These are phyloP conservation scores for Sinocyclocheilus anshuiensis DNA, from an alignment of 2,113 vertebrate genomes.

Conservation along the genomic window DNA sequence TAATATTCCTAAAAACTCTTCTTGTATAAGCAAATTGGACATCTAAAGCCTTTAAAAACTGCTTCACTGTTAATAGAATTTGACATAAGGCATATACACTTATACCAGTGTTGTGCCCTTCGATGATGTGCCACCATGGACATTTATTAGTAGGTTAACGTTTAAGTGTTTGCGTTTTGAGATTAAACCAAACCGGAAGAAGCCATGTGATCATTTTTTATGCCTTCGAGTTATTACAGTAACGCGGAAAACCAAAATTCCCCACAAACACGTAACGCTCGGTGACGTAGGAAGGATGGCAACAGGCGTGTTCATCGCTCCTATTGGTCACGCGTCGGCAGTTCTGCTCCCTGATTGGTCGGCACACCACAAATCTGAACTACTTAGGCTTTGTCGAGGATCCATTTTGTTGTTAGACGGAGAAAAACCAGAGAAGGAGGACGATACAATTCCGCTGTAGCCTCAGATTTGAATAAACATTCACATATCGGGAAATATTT, in stretches of 20 bases:
- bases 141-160: not conserved
- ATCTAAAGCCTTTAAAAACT: no score
- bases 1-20: no score
- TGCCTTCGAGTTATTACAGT: conserved; percentile 10
- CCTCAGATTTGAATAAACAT: conserved; percentile 50
- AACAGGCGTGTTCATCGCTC: conserved; percentile 65
- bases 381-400: conserved; percentile 62
- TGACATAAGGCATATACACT: no score
- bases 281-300: conserved; percentile 60
- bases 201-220: not conserved
- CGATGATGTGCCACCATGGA: not conserved
- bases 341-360: conserved; percentile 66
- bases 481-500: conserved; percentile 61
- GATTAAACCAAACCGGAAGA: conserved; percentile 10
- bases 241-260: conserved; percentile 28
- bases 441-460: conserved; percentile 19
- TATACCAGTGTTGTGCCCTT: not conserved
- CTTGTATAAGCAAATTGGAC: no score
- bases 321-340: conserved; percentile 60
- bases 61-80: no score
- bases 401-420: conserved; percentile 81
- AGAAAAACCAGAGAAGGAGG: conserved; percentile 55
- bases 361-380: not conserved
- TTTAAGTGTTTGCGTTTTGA: not conserved
- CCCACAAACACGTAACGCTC: conserved; percentile 4